Evolutionary conservation across 2,113 vertebrate species (phyloP).

Genomic region (Apodemus speciosus): DNA sequence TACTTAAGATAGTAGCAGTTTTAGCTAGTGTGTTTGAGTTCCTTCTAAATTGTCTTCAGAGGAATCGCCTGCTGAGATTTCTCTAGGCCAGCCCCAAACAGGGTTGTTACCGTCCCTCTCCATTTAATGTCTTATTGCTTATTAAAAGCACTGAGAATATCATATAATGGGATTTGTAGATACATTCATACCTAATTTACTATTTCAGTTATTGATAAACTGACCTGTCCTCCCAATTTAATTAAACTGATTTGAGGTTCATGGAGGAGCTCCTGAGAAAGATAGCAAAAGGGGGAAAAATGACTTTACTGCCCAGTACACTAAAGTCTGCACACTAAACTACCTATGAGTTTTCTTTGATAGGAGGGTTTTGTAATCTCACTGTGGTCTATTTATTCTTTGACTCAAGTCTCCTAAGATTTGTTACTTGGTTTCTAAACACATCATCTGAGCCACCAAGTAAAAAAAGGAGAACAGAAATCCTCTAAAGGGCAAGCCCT

Average conservation of each 20-base stretch:
- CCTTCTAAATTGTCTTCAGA: slow-evolving; percentile 3
- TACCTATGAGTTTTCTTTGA: slow-evolving; percentile 35
- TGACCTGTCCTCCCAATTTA: not conserved
- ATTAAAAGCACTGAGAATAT: not conserved
- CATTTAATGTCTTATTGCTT: slow-evolving; percentile 19
- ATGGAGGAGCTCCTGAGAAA: not conserved
- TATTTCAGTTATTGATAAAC: slow-evolving; percentile 42
- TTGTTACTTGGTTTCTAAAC: slow-evolving; percentile 64
- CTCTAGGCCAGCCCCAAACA: not conserved
- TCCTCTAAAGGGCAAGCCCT: not conserved
- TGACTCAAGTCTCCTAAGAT: slow-evolving; percentile 42
- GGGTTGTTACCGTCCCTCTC: not conserved
- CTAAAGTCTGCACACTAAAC: not conserved
- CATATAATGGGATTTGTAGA: slow-evolving; percentile 44
- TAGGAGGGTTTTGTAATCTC: slow-evolving; percentile 1
- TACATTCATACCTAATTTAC: slow-evolving; percentile 46
- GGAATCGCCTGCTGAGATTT: slow-evolving; percentile 48
- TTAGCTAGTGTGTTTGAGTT: not conserved
- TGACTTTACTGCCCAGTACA: not conserved
- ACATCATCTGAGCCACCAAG: slow-evolving; percentile 33
- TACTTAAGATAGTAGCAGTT: slow-evolving; percentile 43
- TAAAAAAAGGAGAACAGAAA: not conserved
- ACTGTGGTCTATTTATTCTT: slow-evolving; percentile 32
- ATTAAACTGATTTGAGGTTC: slow-evolving; percentile 53
- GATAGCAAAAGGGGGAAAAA: not conserved